Conservation (phyloP, 2,888 invertebrate genomes). For the Rhyacophila evoluta region DNA sequence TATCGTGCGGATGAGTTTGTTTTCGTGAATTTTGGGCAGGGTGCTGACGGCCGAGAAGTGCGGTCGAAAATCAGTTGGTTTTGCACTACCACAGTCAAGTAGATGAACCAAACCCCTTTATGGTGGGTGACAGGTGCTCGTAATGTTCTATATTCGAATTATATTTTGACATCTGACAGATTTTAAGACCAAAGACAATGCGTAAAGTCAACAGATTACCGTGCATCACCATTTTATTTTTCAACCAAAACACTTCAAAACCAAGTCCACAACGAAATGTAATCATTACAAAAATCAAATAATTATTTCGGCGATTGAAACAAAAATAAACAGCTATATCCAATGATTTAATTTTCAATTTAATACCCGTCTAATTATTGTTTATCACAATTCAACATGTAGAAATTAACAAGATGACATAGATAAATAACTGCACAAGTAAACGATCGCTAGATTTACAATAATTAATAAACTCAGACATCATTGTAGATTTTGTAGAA, state of each 20-base stretch:
- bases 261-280: neutral
- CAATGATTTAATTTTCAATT: too few species aligned
- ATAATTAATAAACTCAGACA: too few species aligned
- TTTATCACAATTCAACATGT: neutral
- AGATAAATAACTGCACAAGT: neutral
- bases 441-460: too few species aligned
- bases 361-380: too few species aligned
- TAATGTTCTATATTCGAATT: constrained; percentile 23
- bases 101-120: constrained; percentile 47
- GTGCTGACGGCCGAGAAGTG: neutral
- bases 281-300: neutral
- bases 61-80: neutral
- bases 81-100: constrained; percentile 17
- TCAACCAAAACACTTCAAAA: neutral
- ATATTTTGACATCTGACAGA: constrained; percentile 12
- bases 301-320: neutral
- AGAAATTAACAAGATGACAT: neutral
- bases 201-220: neutral
- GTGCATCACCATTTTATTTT: neutral
- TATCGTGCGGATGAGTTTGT: neutral
- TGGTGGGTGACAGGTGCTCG: constrained; percentile 43
- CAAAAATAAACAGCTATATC: neutral
- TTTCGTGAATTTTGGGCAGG: neutral
- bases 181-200: neutral
- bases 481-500: too few species aligned